Evolutionary conservation across 2,888 invertebrate genomes (phyloP), one percentile per base, ranked within the genome.

Genomic region (Theretra japonica): DNA sequence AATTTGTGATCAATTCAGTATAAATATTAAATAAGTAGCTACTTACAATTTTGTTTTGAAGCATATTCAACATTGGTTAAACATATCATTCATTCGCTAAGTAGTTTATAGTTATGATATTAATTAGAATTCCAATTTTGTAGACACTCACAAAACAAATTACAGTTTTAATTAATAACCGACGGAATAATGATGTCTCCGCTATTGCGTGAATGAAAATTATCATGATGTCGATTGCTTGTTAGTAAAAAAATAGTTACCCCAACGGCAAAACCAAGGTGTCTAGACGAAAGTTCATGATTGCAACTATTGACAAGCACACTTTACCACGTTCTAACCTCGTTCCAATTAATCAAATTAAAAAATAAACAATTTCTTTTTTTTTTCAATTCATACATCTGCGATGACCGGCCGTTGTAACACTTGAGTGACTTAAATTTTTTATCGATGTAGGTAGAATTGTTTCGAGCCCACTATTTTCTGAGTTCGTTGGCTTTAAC

Each of bases 401-500:
- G 21, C 48, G 8, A 23, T 48, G 21, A 5, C 23, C 33, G 41
- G 21, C 21, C 5, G 19, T 15, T 65, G 41, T 65, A 15, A 65
- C 41, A 15, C 28, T 58, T 21, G 48, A 6, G 25, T 60, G 33
- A 30, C 2, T 17, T 25, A 17, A 65, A 21, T 65, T 21, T 65
- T 65, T 23, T 23, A 48, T 48, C 41, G 25, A 48, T 65, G 65
- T 48, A 65, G 65, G 65, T 65, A 65, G 23, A 48, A 5, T 23
- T 6, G 21, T 48, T 41, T 65, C 33, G 11, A 21, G 8, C 33
- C 4, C 21, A 11, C 48, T 23, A 41, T 65, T 60, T 60, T 33
- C 60, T 8, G 60, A 60, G 60, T 60, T 30, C 60, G 60, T n/a
- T 6, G 30, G 30, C 19, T n/a, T 33, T 60, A 25, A 41, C 41